These are phyloP conservation scores for Schizopygopsis pylzovi DNA, from an alignment of 2,797 vertebrate genomes.

Conservation along the genomic window DNA sequence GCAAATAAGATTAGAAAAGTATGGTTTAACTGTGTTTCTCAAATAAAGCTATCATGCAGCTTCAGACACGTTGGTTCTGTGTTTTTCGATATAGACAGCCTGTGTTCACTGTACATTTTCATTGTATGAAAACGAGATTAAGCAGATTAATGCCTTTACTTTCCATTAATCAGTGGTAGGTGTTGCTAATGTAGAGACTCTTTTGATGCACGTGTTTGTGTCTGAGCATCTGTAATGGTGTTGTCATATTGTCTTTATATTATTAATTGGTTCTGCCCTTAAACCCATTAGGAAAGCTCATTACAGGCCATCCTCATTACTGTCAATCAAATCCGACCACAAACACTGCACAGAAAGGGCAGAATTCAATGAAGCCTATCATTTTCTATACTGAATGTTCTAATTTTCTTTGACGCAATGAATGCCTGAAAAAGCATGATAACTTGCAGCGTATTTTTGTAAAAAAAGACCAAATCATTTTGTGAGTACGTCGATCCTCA, in stretches of 20 bases:
- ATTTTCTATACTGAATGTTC: not conserved
- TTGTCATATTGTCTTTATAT: slow-evolving; percentile 48
- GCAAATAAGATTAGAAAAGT: not conserved
- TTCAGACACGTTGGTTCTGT: not conserved
- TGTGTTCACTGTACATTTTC: not conserved
- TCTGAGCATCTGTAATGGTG: slow-evolving; percentile 46
- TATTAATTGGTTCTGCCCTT: slow-evolving; percentile 49
- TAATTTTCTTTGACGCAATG: not conserved
- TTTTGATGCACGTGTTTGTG: not conserved
- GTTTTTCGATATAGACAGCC: too few species aligned
- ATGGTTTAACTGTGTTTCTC: not conserved
- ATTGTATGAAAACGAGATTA: not conserved
- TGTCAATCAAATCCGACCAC: slow-evolving; percentile 50
- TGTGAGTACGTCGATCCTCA: not conserved
- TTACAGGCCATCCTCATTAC: slow-evolving; percentile 59
- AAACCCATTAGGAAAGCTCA: slow-evolving; percentile 55
- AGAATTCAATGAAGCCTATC: not conserved
- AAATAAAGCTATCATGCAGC: not conserved
- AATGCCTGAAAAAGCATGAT: not conserved
- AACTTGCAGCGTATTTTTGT: not conserved
- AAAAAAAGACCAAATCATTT: not conserved
- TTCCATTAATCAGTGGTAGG: not conserved
- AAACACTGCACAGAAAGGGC: slow-evolving; percentile 3
- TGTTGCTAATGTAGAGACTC: not conserved
- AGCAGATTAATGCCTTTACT: not conserved